These are phyloP conservation scores for Kryphioiulus occultus DNA, from an alignment of 2,888 invertebrate species.

Conservation along the genomic window DNA sequence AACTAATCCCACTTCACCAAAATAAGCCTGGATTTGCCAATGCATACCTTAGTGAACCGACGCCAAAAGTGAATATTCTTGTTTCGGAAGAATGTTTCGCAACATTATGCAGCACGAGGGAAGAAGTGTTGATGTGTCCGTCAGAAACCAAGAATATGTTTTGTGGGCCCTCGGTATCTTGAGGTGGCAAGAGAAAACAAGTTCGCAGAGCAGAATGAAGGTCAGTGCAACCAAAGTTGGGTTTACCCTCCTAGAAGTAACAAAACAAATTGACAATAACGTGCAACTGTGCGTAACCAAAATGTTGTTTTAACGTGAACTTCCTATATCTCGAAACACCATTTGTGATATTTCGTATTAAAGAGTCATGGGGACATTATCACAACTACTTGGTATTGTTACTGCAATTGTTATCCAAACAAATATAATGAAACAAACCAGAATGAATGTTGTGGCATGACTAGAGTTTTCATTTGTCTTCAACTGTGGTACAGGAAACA, in stretches of 20 bases:
- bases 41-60: conserved; percentile 44
- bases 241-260: conserved; percentile 42
- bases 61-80: conserved; percentile 52
- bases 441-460: conserved; percentile 51
- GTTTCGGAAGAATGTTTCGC: conserved; percentile 24
- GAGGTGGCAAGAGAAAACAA: conserved; percentile 49
- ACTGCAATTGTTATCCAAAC: too few relatives aligned
- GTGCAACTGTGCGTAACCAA: too few relatives aligned
- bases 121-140: conserved; percentile 48
- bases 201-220: conserved; percentile 42
- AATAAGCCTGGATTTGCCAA: too few relatives aligned
- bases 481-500: conserved; percentile 47
- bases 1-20: too few relatives aligned
- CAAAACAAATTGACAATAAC: background rate
- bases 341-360: too few relatives aligned
- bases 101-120: background rate
- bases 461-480: conserved; percentile 36
- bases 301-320: too few relatives aligned
- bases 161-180: background rate
- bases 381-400: too few relatives aligned
- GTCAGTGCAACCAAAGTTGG: conserved; percentile 49
- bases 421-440: background rate
- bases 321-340: too few relatives aligned
- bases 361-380: too few relatives aligned
- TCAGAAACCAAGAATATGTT: conserved; percentile 52